phyloP scores from a whole-genome alignment of 2,113 vertebrate genomes.

The Tachycineta bicolor region DNA sequence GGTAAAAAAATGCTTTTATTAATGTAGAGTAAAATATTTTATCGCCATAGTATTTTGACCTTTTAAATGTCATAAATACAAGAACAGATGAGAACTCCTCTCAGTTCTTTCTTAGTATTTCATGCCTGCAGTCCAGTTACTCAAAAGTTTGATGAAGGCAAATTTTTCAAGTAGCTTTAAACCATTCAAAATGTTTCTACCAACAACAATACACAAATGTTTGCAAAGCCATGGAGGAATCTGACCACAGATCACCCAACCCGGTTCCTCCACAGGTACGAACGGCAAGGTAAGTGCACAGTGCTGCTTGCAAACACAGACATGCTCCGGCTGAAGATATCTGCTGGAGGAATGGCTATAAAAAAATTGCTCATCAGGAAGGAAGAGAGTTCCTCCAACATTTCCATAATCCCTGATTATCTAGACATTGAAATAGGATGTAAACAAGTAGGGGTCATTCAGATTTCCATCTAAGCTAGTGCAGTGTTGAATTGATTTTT shows the following conservation, averaged over 20 bases:
- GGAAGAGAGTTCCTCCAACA: neutral
- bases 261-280: neutral
- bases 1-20: neutral
- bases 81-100: neutral
- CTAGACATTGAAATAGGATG: neutral
- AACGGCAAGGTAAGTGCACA: neutral
- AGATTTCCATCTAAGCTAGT: neutral
- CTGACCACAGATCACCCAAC: neutral
- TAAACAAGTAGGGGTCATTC: neutral
- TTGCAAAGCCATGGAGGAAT: neutral
- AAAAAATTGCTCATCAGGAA: neutral
- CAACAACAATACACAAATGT: neutral
- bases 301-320: neutral
- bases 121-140: neutral
- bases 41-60: neutral
- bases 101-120: neutral
- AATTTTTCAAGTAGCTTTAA: neutral
- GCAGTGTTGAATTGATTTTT: neutral
- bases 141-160: neutral
- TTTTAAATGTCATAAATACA: neutral
- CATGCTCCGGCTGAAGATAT: accelerated
- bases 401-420: neutral
- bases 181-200: neutral
- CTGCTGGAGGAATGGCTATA: neutral
- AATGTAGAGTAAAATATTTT: neutral